These are phyloP conservation scores for Lucilia cuprina DNA, from an alignment of 1,140 invertebrate species.

Conservation along the genomic window DNA sequence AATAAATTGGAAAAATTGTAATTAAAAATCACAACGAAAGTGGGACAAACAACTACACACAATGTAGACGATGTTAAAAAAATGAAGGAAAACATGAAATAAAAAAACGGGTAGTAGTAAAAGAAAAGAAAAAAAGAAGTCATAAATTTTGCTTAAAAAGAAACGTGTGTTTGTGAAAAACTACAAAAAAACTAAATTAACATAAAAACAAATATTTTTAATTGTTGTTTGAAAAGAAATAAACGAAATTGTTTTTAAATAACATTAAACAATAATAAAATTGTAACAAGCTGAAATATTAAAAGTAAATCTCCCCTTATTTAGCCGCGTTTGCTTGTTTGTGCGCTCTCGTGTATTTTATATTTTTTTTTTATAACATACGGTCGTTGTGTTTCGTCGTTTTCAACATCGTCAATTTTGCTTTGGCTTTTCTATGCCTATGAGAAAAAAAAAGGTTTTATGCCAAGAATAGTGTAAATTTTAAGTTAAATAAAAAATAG, in stretches of 20 bases:
- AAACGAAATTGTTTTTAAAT: not conserved
- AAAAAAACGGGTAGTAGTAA: not conserved
- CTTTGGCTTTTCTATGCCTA: not conserved
- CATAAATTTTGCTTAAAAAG: not conserved
- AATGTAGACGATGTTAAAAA: not conserved
- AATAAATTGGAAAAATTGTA: not conserved
- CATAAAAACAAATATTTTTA: not conserved
- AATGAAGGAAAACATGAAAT: slow-evolving; percentile 3
- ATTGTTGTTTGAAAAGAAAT: not conserved
- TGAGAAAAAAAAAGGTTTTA: not conserved
- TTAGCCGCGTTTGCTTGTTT: slow-evolving; percentile 27
- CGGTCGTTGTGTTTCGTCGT: slow-evolving; percentile 15
- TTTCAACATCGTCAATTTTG: not conserved
- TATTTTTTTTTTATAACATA: not conserved
- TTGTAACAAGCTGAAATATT: not conserved
- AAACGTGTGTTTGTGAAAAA: not conserved
- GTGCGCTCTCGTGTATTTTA: slow-evolving; percentile 16
- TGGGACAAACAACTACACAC: slow-evolving; percentile 32
- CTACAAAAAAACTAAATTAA: not conserved
- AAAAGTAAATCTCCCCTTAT: not conserved
- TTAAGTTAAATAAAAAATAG: not conserved
- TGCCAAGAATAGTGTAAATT: not conserved
- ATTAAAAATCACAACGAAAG: slow-evolving; percentile 33
- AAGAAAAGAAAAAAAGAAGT: slow-evolving; percentile 7
- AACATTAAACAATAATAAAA: not conserved